Base-by-base conservation (phyloP, 2,888 invertebrate species). In the Epistrophe eligans region DNA sequence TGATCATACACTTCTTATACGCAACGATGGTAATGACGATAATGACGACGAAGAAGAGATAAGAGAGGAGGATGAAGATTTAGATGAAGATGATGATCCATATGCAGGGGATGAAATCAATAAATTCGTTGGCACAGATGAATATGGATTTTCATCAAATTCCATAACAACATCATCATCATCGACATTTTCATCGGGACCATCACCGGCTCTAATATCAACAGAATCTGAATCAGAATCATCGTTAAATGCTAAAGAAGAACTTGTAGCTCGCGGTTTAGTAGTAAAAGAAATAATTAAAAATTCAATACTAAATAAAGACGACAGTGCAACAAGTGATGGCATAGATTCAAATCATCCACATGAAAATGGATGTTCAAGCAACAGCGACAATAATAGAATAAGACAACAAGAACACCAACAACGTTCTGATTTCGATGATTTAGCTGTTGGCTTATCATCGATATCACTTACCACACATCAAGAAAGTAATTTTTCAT, bases 91-190 rank as follows among this genome's bases (percentile, higher is more conserved):
- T 24, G 89, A 88, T 38, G 84, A 82, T 70, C 89, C 28, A 8
- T 76, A 71, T 74, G 57, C 15, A 38, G 71, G 77, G 73, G 90
- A 89, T 72, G 92, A 92, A 57, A 90, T 92, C 1, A 90, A 91
- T 50, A 92, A 92, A 84, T 92, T 89, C 24, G 28, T 43, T 55
- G 43, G 83, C 9, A 35, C 88, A n/a, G 77, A 88, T 15, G 89
- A 89, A 19, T 66, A 77, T 9, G 90, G 91, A 62, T 70, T 62
- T 19, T 88, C 87, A 8, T 90, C 91, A 0, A 92, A 92, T 80
- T 93, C 93, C 0, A 89, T 92, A 60, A 93, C 93, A 0, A 92
- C 92, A 15, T 93, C 93, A 0, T 92, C 92, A n/a, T 92, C 92
- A 10, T 93, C 93, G 9, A 92, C 92, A 2, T 92, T 93, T 88